A percentile compares a stretch with the other conserved stretches of the same genome.
Evolutionary conservation across 2,797 vertebrate species (phyloP).

Genomic region (Oophaga sylvatica): DNA sequence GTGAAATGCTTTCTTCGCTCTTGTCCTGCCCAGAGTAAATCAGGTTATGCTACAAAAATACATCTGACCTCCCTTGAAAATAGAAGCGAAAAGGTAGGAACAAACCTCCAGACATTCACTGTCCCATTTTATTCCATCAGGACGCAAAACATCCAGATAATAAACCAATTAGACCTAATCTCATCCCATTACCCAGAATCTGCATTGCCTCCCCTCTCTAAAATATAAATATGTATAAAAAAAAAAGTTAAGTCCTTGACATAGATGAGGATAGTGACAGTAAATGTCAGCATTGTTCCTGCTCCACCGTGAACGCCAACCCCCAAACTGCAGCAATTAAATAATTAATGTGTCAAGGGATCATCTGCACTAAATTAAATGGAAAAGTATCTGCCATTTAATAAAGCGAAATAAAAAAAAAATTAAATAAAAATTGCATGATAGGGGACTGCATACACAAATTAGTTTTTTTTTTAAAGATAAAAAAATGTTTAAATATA

Average conservation of each 20-base stretch:
- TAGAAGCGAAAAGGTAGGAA: conserved; percentile 18
- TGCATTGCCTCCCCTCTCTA: neutral
- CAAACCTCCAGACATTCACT: conserved; percentile 44
- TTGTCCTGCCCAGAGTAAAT: neutral
- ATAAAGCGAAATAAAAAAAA: neutral
- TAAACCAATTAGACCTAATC: conserved; percentile 20
- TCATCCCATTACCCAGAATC: neutral
- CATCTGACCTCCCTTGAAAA: conserved; percentile 29
- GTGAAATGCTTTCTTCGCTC: neutral
- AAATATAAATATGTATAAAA: neutral
- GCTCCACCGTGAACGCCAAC: neutral
- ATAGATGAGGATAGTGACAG: conserved; percentile 5
- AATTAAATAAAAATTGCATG: neutral
- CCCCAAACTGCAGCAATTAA: conserved; percentile 33
- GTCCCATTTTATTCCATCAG: conserved; percentile 28
- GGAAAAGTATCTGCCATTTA: conserved; percentile 22
- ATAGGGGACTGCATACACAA: neutral
- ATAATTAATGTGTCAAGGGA: conserved; percentile 40
- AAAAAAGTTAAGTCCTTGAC: conserved; percentile 12
- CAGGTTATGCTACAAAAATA: conserved; percentile 43
- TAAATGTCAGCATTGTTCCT: conserved; percentile 22
- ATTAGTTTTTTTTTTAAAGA: neutral
- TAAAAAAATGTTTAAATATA: too few relatives aligned
- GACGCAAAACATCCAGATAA: conserved; percentile 10
- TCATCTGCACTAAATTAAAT: conserved; percentile 24